These are phyloP conservation scores for Poecilia velifera DNA, from an alignment of 2,797 vertebrate species.

Conservation along the genomic window DNA sequence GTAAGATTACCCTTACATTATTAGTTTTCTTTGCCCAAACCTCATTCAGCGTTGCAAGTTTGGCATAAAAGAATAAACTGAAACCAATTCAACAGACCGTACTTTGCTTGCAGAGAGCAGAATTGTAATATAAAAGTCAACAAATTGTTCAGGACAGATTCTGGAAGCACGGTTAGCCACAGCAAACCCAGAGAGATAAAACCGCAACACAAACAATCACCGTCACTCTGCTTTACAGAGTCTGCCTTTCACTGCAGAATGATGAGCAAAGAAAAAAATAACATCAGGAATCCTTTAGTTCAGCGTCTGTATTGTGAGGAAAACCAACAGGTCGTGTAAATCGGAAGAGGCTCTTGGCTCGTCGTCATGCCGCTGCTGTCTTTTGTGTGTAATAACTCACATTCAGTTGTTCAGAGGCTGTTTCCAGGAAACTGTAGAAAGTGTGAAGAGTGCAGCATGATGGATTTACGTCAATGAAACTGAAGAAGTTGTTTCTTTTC, in stretches of 20 bases:
- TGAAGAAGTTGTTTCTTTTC: neutral
- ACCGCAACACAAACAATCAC: slow-evolving; percentile 35
- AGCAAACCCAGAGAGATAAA: slow-evolving; percentile 10
- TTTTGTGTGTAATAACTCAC: slow-evolving; percentile 24
- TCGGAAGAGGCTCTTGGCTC: slow-evolving; percentile 36
- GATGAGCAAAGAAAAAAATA: slow-evolving; percentile 38
- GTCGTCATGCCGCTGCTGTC: slow-evolving; percentile 32
- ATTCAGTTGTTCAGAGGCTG: slow-evolving; percentile 13
- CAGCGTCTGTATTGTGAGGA: slow-evolving; percentile 30
- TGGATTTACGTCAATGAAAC: neutral
- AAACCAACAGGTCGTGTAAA: slow-evolving; percentile 43
- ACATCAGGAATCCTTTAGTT: slow-evolving; percentile 40
- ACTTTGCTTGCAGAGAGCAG: slow-evolving; percentile 26
- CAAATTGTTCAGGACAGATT: slow-evolving; percentile 45
- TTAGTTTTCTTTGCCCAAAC: slow-evolving; percentile 7
- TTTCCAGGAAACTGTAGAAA: slow-evolving; percentile 14
- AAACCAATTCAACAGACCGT: slow-evolving; percentile 19
- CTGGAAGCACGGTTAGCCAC: slow-evolving; percentile 21
- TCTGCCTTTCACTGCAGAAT: slow-evolving; percentile 33
- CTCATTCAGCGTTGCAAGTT: slow-evolving; percentile 16
- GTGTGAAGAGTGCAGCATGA: neutral
- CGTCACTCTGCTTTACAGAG: slow-evolving; percentile 47
- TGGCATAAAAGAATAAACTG: slow-evolving; percentile 31
- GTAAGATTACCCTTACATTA: neutral
- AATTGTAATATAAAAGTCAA: slow-evolving; percentile 36